phyloP scores from a whole-genome alignment of 2,888 invertebrate species.

The Apotomis betuletana region DNA sequence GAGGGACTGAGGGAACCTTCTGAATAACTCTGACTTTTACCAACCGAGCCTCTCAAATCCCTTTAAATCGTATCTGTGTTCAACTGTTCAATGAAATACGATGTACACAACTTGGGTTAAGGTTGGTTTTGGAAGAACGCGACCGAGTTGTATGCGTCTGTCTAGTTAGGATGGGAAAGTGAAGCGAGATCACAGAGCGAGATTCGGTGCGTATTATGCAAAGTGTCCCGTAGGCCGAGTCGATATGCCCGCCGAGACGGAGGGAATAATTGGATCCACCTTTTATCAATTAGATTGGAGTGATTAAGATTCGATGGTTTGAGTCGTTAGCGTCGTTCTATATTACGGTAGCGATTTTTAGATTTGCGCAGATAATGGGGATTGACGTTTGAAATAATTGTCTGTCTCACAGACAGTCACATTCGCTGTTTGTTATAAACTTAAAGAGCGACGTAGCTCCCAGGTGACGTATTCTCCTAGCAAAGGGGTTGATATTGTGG shows the following conservation, averaged over 20 bases:
- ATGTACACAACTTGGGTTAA: background rate
- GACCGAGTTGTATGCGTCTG: background rate
- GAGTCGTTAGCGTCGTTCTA: constrained; percentile 15
- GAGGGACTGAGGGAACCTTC: constrained; percentile 16
- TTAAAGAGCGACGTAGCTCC: no score
- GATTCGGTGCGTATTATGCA: constrained; percentile 37
- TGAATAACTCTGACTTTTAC: constrained; percentile 12
- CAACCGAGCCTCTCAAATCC: background rate
- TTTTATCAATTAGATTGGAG: constrained; percentile 34
- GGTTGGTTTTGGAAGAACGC: background rate
- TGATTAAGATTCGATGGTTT: constrained; percentile 7
- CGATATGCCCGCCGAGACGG: constrained; percentile 19
- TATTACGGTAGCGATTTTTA: background rate
- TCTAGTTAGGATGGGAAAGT: background rate
- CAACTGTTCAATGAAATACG: background rate
- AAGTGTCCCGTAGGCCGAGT: constrained; percentile 31
- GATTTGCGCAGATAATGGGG: background rate
- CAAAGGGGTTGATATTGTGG: no score
- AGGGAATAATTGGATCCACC: constrained; percentile 40
- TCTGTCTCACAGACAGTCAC: no score
- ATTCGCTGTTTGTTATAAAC: no score
- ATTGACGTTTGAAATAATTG: no score
- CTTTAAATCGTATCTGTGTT: background rate
- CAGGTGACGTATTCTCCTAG: no score
- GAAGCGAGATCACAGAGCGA: constrained; percentile 8